Base-by-base conservation (phyloP, 2,888 invertebrate genomes). In the Apomyelois bistriatella region DNA sequence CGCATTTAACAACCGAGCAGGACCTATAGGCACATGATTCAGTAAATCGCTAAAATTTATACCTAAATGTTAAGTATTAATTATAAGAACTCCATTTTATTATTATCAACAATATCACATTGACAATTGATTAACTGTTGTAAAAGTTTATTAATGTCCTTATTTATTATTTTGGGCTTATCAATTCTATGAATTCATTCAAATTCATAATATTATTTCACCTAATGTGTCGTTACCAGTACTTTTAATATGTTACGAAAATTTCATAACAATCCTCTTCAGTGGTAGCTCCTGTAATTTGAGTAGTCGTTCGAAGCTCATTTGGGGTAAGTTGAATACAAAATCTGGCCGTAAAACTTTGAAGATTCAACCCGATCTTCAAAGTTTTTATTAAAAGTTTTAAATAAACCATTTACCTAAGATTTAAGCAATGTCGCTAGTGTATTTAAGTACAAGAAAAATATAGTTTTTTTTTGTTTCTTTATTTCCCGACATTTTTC, bases 361-460 rank as follows among this genome's bases (percentile, higher is more conserved):
- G 6, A 46, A 38, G 37, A n/a, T n/a, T n/a, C n/a, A n/a, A n/a
- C n/a, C n/a, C 48, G 37, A 48, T 48, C 48, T 37, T 48, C 38
- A 48, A 48, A 48, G 48, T 48, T 48, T 48, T 46, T 46, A 46
- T 38, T 48, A 48, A 48, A 48, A 37, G 48, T 48, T 48, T 28
- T 37, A 48, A 38, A 48, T 38, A 48, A 48, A 38, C 48, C 38
- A 38, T 48, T 48, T 48, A 38, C 1, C 13, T 10, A 13, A 12
- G 28, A 28, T 28, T 46, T 16, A 9, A 9, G 16, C 32, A 30
- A 43, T 13, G 13, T 43, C 9, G 28, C 13, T 13, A 12, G 6
- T 30, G 13, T 30, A 13, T 32, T n/a, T 16, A 16, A 15, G 13
- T 38, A 38, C n/a, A 15, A 1, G 32, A 4, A 4, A 8, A 6